These are phyloP conservation scores for Lontra canadensis DNA, from an alignment of 2,113 vertebrate genomes.

Conservation along the genomic window DNA sequence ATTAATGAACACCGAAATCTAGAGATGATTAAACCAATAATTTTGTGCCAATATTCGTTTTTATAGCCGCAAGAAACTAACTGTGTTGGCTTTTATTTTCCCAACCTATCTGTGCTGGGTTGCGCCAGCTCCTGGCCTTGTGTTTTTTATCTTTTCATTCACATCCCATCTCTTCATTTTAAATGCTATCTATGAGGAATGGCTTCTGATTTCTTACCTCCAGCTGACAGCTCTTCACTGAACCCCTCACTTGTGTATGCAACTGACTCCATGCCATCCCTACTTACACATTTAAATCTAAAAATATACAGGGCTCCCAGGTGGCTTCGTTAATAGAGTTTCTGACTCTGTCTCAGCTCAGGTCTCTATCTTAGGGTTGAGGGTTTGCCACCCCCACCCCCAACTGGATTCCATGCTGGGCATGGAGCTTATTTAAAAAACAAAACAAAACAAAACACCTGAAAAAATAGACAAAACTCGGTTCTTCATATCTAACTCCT, in stretches of 20 bases:
- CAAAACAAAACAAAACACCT: background rate
- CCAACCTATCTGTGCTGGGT: rapidly evolving
- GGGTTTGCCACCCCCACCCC: background rate
- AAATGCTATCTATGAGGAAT: background rate
- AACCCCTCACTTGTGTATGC: background rate
- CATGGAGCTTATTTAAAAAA: background rate
- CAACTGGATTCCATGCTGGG: background rate
- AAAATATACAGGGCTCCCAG: background rate
- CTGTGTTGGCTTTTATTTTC: background rate
- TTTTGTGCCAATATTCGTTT: background rate
- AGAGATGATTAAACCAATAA: background rate
- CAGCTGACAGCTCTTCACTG: background rate
- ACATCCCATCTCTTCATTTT: background rate
- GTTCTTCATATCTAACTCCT: background rate
- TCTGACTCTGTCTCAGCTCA: background rate
- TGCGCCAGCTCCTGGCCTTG: rapidly evolving
- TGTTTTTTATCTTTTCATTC: background rate
- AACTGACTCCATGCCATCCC: background rate
- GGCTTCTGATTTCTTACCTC: background rate
- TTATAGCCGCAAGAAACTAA: background rate
- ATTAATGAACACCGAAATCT: background rate
- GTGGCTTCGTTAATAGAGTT: background rate
- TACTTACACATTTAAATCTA: too few relatives aligned
- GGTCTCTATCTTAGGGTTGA: background rate
- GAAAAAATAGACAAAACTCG: background rate